Base-by-base conservation (phyloP, 2,888 invertebrate species). In the Drosophila formosana region DNA sequence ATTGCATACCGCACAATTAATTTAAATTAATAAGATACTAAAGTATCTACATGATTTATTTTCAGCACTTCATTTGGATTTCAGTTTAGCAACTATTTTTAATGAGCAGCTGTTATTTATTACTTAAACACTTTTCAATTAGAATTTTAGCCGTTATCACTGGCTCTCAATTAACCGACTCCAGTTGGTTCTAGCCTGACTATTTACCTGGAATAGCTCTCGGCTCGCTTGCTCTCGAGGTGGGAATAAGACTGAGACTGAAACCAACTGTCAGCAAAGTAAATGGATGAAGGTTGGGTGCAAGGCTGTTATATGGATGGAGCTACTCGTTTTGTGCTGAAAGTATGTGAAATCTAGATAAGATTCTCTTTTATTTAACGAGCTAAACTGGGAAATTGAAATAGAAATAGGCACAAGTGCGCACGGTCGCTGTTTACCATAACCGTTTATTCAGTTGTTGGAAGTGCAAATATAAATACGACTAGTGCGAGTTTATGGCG, bases 401-500 rank as follows among this genome's bases (percentile, higher is more conserved):
- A 11, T n/a, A 41, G 41, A 18, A 18, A 39, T 23, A 32, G 30
- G 18, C 8, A 8, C 25, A n/a, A 50, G 50, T 23, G 3, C 7
- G 7, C 11, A 18, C 2, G 37, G 39, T 5, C 6, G 39, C 23
- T 23, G 30, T 6, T 53, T 43, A 53, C 11, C 41, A 30, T 41
- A 37, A 37, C 3, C 39, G n/a, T 25, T 43, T 45, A 1, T n/a
- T 8, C 43, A 55, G 43, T 25, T 32, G 32, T 4, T 26, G 5
- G 32, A 8, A 32, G 34, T 34, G n/a, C 25, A 56, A 45, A 56
- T 25, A 45, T 34, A 34, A 41, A 41, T 41, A 18, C 13, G 13
- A 41, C 18, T 18, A 34, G 45, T 4, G 2, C 6, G 18, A 45
- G 32, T 56, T 56, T 45, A 56, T 56, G 45, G 32, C 43, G 8